Conservation (phyloP, 1,140 invertebrate genomes). For the Ganaspis sp. region DNA sequence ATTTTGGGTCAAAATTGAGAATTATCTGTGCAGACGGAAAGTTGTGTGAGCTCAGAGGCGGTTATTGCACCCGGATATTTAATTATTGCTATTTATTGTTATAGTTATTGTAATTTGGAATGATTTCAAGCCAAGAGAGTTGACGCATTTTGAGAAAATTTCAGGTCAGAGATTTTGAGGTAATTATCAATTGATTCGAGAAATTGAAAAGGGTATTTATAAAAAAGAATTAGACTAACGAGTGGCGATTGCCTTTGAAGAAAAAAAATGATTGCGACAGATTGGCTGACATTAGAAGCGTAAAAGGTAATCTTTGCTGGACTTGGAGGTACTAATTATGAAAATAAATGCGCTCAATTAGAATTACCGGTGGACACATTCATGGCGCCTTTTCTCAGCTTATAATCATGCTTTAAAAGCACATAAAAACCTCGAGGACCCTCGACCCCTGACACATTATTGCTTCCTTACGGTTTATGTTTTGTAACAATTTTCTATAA, state of each 20-base stretch:
- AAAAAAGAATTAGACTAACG: constrained; percentile 36
- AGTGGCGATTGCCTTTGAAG: constrained; percentile 9
- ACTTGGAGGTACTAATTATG: constrained; percentile 49
- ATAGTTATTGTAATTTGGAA: constrained; percentile 49
- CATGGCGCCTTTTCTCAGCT: too few relatives aligned
- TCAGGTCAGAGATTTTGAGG: too few relatives aligned
- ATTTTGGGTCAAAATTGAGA: too few relatives aligned
- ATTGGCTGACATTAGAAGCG: constrained; percentile 36
- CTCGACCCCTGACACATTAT: constrained; percentile 3
- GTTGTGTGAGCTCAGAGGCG: too few relatives aligned
- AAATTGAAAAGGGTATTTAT: not conserved
- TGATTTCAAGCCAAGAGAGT: constrained; percentile 33
- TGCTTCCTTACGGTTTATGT: constrained; percentile 1
- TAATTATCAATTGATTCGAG: too few relatives aligned
- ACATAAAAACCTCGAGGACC: not conserved
- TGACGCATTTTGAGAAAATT: too few relatives aligned
- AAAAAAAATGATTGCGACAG: constrained; percentile 10
- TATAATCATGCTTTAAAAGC: not conserved
- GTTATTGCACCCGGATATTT: too few relatives aligned
- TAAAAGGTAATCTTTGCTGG: constrained; percentile 26
- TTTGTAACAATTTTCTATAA: constrained; percentile 2
- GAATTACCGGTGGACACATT: constrained; percentile 16
- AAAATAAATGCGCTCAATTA: constrained; percentile 34
- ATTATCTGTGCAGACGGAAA: too few relatives aligned
- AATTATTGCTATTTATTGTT: too few relatives aligned